phyloP scores from a whole-genome alignment of 2,113 vertebrate species.

The Gymnarchus niloticus region DNA sequence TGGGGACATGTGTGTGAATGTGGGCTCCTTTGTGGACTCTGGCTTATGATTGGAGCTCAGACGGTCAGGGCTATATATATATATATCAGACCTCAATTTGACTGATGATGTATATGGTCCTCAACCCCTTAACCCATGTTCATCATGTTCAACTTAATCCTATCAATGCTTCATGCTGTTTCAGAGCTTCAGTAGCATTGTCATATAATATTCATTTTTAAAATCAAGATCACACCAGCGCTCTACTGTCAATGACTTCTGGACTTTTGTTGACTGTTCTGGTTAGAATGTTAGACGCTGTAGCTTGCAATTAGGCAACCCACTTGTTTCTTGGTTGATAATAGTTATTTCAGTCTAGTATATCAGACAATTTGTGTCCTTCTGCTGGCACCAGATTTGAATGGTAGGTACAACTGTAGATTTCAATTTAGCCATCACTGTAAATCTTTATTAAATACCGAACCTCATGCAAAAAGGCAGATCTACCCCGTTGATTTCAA shows the following conservation, averaged over 20 bases:
- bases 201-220: background rate
- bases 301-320: background rate
- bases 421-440: background rate
- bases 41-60: background rate
- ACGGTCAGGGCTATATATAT: conserved; percentile 10
- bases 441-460: background rate
- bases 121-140: background rate
- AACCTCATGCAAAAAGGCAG: background rate
- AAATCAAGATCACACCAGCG: background rate
- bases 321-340: background rate
- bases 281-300: background rate
- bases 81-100: background rate
- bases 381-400: background rate
- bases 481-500: background rate
- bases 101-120: background rate
- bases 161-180: background rate
- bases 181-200: background rate
- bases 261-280: background rate
- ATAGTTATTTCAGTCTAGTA: background rate
- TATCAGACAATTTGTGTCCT: background rate
- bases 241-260: background rate
- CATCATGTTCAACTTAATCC: background rate
- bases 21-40: background rate
- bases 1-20: background rate
- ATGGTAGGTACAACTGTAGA: background rate